Base-by-base conservation (phyloP, 2,797 vertebrate genomes). In the Rhinella marina region DNA sequence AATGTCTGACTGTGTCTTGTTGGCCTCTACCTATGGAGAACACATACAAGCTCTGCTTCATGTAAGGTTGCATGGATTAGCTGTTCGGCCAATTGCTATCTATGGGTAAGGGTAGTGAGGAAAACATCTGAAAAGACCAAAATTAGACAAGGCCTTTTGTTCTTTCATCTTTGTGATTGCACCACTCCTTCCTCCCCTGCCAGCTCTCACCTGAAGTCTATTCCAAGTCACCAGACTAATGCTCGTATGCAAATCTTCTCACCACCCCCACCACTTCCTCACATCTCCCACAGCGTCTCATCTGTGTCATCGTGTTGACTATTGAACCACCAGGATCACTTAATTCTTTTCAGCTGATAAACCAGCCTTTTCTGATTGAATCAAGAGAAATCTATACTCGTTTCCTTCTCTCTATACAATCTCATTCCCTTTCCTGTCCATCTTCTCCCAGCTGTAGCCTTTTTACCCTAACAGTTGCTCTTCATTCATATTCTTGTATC, bases 201-300 rank as follows among this genome's bases (percentile, higher is more conserved):
- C 48, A 62, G 76, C 72, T 87, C 81, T 78, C 86, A 83, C 86
- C 86, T 82, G 81, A 76, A 84, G 61, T 41, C 81, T 88, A 50
- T 84, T 80, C 62, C n/a, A 77, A 56, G 61, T 25, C 80, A 82
- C 70, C 82, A 84, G 87, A 73, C 81, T 64, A 77, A 78, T 52
- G 75, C 84, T 64, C 27, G 59, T 66, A 62, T 78, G 68, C 81
- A 68, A 50, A 70, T 84, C 41, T 82, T 78, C 73, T 77, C 86
- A 59, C 62, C 81, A 62, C 87, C 87, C 68, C 86, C 80, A 77
- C 50, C 54, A 56, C 48, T 32, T 64, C 72, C 81, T 83, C 81
- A 21, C 72, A 78, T 82, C 73, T 84, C 81, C 52, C 70, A 83
- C 81, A 23, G 52, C 66, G 21, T 83, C 56, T 76, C 59, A 64